Conservation (phyloP, 2,113 vertebrate species). For the Rutilus rutilus region DNA sequence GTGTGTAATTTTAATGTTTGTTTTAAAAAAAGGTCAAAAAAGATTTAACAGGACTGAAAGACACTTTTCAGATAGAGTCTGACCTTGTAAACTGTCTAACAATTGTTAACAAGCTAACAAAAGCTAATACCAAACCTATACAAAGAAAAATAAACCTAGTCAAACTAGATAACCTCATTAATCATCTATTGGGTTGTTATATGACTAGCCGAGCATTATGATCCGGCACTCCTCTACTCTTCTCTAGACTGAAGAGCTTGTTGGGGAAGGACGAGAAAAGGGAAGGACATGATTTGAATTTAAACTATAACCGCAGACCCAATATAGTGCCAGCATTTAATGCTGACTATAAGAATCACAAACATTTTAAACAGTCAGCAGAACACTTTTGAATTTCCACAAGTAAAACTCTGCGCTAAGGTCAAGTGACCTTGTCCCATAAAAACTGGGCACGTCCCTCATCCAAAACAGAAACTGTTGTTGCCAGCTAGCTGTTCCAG, state of each 20-base stretch:
- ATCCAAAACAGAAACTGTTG: not conserved
- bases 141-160: not conserved
- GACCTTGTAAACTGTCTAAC: not conserved
- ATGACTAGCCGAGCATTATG: not conserved
- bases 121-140: not conserved
- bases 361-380: slow-evolving; percentile 31
- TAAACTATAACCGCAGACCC: slow-evolving; percentile 19
- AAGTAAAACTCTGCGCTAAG: not conserved
- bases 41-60: not conserved
- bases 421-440: not conserved
- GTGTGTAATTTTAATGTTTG: not conserved
- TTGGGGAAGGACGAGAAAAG: slow-evolving; percentile 39
- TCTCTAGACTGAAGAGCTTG: slow-evolving; percentile 7
- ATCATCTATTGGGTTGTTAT: not conserved
- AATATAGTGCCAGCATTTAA: slow-evolving; percentile 15
- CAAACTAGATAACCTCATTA: not conserved
- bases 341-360: not conserved
- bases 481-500: not conserved
- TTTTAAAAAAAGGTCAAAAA: not conserved
- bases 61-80: not conserved
- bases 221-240: not conserved
- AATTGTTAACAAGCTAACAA: too few relatives aligned
- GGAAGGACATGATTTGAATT: slow-evolving; percentile 4
- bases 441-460: not conserved
- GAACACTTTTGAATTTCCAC: not conserved